Conservation (phyloP, 2,888 invertebrate species). For the Sipha maydis region DNA sequence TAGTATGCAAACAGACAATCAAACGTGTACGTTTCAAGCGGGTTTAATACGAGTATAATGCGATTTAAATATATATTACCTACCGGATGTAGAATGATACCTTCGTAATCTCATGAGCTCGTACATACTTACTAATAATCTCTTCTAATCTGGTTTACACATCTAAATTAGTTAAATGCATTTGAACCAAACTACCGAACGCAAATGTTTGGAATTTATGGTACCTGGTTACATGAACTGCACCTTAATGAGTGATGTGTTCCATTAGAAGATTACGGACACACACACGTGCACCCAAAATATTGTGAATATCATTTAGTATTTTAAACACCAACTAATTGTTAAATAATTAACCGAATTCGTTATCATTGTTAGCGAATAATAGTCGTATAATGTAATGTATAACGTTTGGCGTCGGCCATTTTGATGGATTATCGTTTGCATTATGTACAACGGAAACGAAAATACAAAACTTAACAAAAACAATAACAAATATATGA, state of each 20-base stretch:
- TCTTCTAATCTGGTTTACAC: slow-evolving; percentile 33
- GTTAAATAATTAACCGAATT: slow-evolving; percentile 10
- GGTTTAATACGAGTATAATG: slow-evolving; percentile 7
- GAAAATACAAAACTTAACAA: background rate
- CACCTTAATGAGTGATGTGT: slow-evolving; percentile 17
- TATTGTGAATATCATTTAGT: slow-evolving; percentile 7
- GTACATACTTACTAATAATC: slow-evolving; percentile 27
- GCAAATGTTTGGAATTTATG: no score
- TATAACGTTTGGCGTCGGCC: background rate
- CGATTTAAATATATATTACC: slow-evolving; percentile 34
- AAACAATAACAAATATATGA: background rate
- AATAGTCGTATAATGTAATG: background rate
- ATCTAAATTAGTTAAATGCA: slow-evolving; percentile 41
- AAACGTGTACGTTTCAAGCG: background rate
- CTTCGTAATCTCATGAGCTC: slow-evolving; percentile 16
- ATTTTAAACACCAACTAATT: slow-evolving; percentile 15
- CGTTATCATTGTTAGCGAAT: background rate
- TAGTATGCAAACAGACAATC: background rate
- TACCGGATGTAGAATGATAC: slow-evolving; percentile 14
- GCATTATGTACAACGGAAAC: no score
- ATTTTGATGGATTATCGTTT: background rate
- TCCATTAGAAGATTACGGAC: background rate
- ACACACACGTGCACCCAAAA: background rate
- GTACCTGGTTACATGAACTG: background rate
- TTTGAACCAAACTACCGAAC: slow-evolving; percentile 4